phyloP scores from a whole-genome alignment of 2,888 invertebrate genomes.

The Hipparchia sbordonii region DNA sequence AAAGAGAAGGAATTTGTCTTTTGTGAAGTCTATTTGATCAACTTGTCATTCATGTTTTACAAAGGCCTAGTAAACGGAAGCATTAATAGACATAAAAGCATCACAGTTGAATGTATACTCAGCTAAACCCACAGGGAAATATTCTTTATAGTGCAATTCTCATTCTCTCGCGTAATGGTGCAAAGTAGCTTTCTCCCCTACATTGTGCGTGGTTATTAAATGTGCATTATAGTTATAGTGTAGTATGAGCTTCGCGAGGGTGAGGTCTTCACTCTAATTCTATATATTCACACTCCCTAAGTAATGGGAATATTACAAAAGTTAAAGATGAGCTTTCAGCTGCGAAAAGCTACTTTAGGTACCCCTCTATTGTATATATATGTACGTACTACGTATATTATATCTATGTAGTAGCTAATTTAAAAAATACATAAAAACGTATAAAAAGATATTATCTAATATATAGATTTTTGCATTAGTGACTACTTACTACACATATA shows the following conservation, averaged over 20 bases:
- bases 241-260: constrained; percentile 4
- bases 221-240: constrained; percentile 23
- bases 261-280: constrained; percentile 11
- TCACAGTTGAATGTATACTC: constrained; percentile 5
- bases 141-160: constrained; percentile 22
- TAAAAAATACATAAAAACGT: too few relatives aligned
- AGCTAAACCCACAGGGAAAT: constrained; percentile 20
- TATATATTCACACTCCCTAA: constrained; percentile 9
- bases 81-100: not conserved
- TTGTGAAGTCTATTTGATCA: not conserved
- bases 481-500: too few relatives aligned
- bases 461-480: too few relatives aligned
- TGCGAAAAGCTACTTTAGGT: not conserved
- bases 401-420: too few relatives aligned
- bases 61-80: not conserved
- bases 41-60: not conserved
- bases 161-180: constrained; percentile 20
- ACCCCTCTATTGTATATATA: too few relatives aligned
- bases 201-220: constrained; percentile 22
- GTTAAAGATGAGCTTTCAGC: not conserved
- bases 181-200: constrained; percentile 25
- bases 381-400: too few relatives aligned
- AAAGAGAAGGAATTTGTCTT: not conserved
- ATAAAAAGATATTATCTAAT: too few relatives aligned
- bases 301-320: constrained; percentile 10